phyloP scores from a whole-genome alignment of 2,888 invertebrate genomes.

The Taenaris catops region DNA sequence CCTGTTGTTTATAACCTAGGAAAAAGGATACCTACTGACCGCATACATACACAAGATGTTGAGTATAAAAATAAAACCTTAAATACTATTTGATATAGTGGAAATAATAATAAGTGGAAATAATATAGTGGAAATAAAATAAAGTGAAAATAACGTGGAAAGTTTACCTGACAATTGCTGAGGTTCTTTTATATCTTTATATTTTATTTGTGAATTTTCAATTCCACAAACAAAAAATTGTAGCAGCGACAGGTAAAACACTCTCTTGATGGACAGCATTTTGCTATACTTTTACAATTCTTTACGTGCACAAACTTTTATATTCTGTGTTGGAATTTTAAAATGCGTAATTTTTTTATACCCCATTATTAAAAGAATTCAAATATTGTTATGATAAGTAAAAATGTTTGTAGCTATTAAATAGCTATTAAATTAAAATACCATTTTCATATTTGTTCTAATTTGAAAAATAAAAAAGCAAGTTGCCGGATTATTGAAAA shows the following conservation, averaged over 20 bases:
- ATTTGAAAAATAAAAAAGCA: too few species aligned
- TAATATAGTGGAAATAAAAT: too few species aligned
- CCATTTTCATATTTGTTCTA: too few species aligned
- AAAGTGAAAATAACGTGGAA: too few species aligned
- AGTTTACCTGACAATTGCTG: background rate
- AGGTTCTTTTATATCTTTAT: background rate
- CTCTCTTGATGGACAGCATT: constrained; percentile 12
- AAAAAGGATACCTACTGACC: too few species aligned
- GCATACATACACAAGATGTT: too few species aligned
- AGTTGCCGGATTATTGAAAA: too few species aligned
- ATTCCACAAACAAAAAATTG: constrained; percentile 1
- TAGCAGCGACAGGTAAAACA: constrained; percentile 6
- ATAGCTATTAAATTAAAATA: background rate
- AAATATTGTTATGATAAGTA: constrained; percentile 1
- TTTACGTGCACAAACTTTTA: constrained; percentile 10
- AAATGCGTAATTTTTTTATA: constrained; percentile 1
- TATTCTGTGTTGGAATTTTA: constrained; percentile 21
- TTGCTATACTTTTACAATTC: constrained; percentile 3
- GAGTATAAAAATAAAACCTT: too few species aligned
- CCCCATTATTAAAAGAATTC: background rate
- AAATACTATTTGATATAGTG: too few species aligned
- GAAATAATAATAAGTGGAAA: too few species aligned
- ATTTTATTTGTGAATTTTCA: constrained; percentile 3
- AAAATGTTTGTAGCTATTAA: background rate
- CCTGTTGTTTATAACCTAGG: too few species aligned